Evolutionary conservation across 1,140 invertebrate species (phyloP), one percentile per base, ranked within the genome.

Genomic region (Caenorhabditis latens): DNA sequence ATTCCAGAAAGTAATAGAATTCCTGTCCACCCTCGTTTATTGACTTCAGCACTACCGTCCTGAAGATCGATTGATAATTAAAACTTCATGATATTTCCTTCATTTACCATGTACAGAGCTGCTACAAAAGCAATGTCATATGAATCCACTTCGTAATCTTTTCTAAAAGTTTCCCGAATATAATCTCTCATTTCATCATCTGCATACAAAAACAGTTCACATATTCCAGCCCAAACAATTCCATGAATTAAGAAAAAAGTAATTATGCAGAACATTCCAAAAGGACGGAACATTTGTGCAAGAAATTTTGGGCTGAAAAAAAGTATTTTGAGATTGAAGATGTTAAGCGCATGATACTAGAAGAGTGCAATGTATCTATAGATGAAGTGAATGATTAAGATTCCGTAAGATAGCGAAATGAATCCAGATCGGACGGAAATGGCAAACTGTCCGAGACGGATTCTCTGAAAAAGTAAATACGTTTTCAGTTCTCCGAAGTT

Each of bases 401-500:
- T 43, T 71, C 40, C 65, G 46, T 71, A 71, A 4, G 61, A 63
- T 9, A 63, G 61, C 19, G 61, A 63, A 32, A 63, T 63, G 61
- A 7, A 63, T 40, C 61, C 61, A 13, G 21, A 63, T 21, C 61
- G 61, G 14, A 63, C 14, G 19, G 61, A 63, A 11, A 63, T 40
- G 2, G 57, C 57, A n/a, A 63, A 2, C 14, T 63, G 61, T 5
- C 8, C 61, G 8, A 63, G 24, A 32, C 24, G 61, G n/a, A 24
- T 9, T 63, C 9, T 63, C 61, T 63, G 32, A 24, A 32, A 63
- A 32, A 40, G 9, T 2, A 16, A 8, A 3, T 53, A 11, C 3
- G 16, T 53, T 11, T 53, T 53, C 0, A 11, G 50, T 0, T 53
- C 3, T 53, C 50, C 11, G 9, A 53, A 53, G 16, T 11, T 50